Base-by-base conservation (phyloP, 2,888 invertebrate species). In the Ferdinandea cuprea region DNA sequence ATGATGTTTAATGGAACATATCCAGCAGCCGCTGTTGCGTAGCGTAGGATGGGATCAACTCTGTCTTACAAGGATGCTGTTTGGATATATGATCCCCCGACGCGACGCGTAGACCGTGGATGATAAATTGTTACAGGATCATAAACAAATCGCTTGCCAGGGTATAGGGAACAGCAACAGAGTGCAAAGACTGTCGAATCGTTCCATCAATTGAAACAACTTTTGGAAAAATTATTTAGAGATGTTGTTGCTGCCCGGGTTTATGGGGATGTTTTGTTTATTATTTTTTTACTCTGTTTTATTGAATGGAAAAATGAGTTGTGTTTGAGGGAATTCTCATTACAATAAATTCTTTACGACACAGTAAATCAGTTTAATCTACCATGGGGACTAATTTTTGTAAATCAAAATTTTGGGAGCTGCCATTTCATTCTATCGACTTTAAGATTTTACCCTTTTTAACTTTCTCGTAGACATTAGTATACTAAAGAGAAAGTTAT, bases 1-100 rank as follows among this genome's bases (percentile, higher is more conserved):
- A 76, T 52, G 46, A 71, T 76, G 74, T 76, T 81, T 76, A 81
- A 81, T 76, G 80, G 76, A 81, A 76, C 80, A 76, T 71, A 81
- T 76, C 71, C 76, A 71, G 7, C 76, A 71, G 7, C 1, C 40
- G 15, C 15, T 40, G 15, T 40, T 71, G 40, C 69, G 42, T 9
- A 37, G 73, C 30, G 32, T 63, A 46, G 63, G 73, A 56, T 28
- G 15, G 28, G 59, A 42, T 61, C 40, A 40, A 46, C 42, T n/a
- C 13, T 2, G n/a, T 1, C 3, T n/a, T 3, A 61, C 61, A 73
- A 71, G 65, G 63, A 56, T 28, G 30, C 28, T 2, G 13, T 19
- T n/a, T 25, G 40, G 63, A 65, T 65, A 56, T 56, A 65, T 21
- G 73, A 73, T 37, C 44, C 9, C 9, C n/a, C 48, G 40, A 58